phyloP scores from a whole-genome alignment of 1,140 invertebrate species.

The Maniola jurtina region DNA sequence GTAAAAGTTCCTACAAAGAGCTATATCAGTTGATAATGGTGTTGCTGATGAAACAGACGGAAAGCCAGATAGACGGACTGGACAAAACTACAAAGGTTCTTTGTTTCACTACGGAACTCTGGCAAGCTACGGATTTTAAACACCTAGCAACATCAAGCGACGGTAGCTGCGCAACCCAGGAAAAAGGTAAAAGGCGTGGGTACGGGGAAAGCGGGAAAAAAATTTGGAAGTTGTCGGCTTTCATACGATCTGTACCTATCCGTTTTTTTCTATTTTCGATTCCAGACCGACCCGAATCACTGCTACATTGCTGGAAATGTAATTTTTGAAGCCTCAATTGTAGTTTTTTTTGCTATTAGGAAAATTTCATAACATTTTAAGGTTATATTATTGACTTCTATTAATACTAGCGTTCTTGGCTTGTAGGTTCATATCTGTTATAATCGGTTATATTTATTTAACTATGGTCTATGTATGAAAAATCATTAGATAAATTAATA shows the following conservation, averaged over 20 bases:
- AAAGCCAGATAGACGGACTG: no score
- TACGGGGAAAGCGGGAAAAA: constrained; percentile 32
- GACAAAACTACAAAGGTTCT: no score
- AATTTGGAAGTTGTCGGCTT: constrained; percentile 49
- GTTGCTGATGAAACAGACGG: no score
- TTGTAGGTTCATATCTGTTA: no score
- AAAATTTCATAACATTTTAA: neutral
- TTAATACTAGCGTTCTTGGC: no score
- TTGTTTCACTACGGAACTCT: no score
- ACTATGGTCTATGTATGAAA: no score
- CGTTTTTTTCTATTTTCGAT: constrained; percentile 34
- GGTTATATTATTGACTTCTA: no score
- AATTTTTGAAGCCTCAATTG: constrained; percentile 36
- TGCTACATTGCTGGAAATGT: constrained; percentile 36
- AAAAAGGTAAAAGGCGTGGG: constrained; percentile 31
- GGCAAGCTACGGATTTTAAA: constrained; percentile 23
- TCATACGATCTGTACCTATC: constrained; percentile 36
- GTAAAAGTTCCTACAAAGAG: no score
- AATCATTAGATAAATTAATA: no score
- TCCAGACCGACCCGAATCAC: constrained; percentile 40
- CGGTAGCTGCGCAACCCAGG: constrained; percentile 28
- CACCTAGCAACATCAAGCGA: constrained; percentile 34
- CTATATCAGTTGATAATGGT: no score
- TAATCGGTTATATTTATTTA: no score
- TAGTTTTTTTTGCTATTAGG: constrained; percentile 1